Evolutionary conservation across 2,113 vertebrate species (phyloP), one percentile per base, ranked within the genome.

Genomic region (Microtus oregoni): DNA sequence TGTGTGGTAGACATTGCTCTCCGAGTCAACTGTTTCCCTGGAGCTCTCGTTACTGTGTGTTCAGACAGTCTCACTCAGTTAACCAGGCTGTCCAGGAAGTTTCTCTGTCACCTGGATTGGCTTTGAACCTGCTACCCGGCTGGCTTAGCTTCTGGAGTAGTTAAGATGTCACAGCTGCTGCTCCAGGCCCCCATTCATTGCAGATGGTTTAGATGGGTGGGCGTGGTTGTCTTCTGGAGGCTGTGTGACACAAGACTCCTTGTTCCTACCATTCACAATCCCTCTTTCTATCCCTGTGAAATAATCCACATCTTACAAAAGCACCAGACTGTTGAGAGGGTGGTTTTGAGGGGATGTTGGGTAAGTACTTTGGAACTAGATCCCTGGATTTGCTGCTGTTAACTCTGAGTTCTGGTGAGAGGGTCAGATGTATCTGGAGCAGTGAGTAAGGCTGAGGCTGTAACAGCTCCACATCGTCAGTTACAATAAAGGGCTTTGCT

Each of bases 221-320:
- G 7, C 19, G 10, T 30, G 17, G 19, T 5, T 92, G n/a, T n/a
- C 86, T 87, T 93, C 41, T 50, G 55, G 93, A 89, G 72, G 28
- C 50, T 73, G 61, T 52, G 28, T 88, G 13, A 82, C 1, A 0
- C 3, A 88, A 65, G 85, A 20, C 72, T 94, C 20, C 7, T 9
- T 35, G 22, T 73, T 52, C 10, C 47, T 52, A 0, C 22, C 28
- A 73, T 58, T 95, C 38, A 24, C 47, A 73, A 89, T 5, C 44
- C 55, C 9, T 1, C 75, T 70, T n/a, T 58, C 32, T n/a, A 6
- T 81, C 44, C 28, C 24, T 35, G 5, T 50, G 88, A 90, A 52
- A 89, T 28, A 65, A 65, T 26, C 52, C 67, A 41, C 20, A 41
- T 61, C 96, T 94, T 58, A 72, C 44, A 41, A 67, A 50, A 87